phyloP scores from a whole-genome alignment of 2,797 vertebrate genomes.

The Gorsachius magnificus region DNA sequence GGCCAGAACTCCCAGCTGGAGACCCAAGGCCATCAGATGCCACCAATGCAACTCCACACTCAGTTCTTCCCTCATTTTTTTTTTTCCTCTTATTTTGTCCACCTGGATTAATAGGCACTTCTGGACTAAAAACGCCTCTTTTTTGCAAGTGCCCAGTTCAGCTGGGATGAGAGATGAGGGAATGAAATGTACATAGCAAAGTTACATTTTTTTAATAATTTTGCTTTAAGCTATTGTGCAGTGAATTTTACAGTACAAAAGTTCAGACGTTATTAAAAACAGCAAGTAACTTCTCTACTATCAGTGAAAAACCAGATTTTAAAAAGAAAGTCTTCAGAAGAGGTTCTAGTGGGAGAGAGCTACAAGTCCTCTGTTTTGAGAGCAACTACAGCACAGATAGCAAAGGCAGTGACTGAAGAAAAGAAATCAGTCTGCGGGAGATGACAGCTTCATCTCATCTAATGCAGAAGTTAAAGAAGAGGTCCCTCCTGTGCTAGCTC shows the following conservation, averaged over 20 bases:
- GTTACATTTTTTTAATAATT: not conserved
- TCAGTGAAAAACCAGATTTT: not conserved
- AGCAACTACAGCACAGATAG: not conserved
- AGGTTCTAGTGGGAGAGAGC: not conserved
- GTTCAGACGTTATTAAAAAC: not conserved
- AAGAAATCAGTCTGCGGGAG: not conserved
- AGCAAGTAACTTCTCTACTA: not conserved
- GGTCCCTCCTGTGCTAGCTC: not conserved
- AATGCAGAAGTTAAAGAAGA: accelerated
- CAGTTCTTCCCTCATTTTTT: not conserved
- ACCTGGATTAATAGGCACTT: not conserved
- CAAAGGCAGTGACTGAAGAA: not conserved
- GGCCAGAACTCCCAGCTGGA: not conserved
- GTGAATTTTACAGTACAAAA: not conserved
- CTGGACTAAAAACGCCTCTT: not conserved
- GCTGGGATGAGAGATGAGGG: not conserved
- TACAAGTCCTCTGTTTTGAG: not conserved
- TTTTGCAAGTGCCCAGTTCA: not conserved
- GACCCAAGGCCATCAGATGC: not conserved
- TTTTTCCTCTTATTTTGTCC: not conserved
- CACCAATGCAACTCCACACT: not conserved
- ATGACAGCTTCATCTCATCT: not conserved
- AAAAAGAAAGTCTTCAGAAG: not conserved
- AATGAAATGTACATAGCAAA: not conserved
- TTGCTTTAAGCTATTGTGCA: not conserved